A percentile compares a stretch with the other conserved stretches of the same genome.
These are phyloP conservation scores for Podarcis lilfordi DNA, from an alignment of 2,797 vertebrate genomes.

Conservation along the genomic window DNA sequence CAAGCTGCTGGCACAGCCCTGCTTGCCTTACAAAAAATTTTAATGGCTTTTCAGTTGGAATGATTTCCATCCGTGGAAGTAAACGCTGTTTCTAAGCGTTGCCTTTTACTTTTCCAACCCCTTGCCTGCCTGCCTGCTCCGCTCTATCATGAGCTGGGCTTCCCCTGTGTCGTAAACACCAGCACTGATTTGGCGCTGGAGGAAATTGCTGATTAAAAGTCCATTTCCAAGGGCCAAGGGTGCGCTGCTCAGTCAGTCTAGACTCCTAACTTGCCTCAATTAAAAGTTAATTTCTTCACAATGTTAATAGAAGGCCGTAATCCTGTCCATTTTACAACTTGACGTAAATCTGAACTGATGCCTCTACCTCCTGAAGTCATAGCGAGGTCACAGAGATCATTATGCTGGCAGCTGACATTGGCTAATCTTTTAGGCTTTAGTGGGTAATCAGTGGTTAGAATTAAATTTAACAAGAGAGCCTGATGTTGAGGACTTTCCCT, in stretches of 20 bases:
- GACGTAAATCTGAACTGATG: conserved; percentile 69
- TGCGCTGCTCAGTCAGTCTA: conserved; percentile 44
- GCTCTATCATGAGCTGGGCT: neutral
- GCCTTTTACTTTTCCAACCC: neutral
- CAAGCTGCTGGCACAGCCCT: neutral
- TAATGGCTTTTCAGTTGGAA: neutral
- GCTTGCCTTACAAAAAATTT: neutral
- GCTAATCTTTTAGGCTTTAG: conserved; percentile 62
- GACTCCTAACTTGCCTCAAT: conserved; percentile 60
- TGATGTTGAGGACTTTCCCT: conserved; percentile 21
- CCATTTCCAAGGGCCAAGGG: conserved; percentile 52
- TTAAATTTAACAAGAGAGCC: conserved; percentile 45
- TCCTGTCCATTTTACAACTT: conserved; percentile 53
- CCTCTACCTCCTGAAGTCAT: conserved; percentile 61
- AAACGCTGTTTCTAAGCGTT: neutral
- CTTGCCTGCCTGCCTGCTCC: neutral
- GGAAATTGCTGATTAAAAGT: conserved; percentile 66
- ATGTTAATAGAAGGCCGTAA: conserved; percentile 49
- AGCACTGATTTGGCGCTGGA: conserved; percentile 50
- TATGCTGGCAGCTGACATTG: conserved; percentile 54
- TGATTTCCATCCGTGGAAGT: neutral
- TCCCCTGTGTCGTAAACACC: conserved; percentile 28
- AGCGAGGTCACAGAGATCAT: conserved; percentile 58
- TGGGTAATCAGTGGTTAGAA: conserved; percentile 44
- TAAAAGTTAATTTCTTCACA: conserved; percentile 61